Evolutionary conservation across 2,888 invertebrate species (phyloP), one percentile per base, ranked within the genome.

Genomic region (Sceliomorpha sp.): DNA sequence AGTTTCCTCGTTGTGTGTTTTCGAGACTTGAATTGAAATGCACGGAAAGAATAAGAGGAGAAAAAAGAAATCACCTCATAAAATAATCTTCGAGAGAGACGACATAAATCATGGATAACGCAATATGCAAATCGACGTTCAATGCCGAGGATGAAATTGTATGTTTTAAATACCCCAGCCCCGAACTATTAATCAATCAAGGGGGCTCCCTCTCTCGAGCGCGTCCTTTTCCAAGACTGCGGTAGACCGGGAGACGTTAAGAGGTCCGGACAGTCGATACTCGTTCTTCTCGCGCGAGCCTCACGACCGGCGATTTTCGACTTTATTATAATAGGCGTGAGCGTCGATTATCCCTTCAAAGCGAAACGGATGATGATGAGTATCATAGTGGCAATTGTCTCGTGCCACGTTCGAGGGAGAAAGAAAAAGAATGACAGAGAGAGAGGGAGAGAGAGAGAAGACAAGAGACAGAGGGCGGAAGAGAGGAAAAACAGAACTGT

Each of bases 281-380:
- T 27, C 14, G 42, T 42, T 42, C 2, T 27, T 27, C 42, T 42
- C 42, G 40, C 40, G 40, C 20, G 24, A 29, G 42, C 1, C 42
- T 10, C n/a, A n/a, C 7, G 10, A 24, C 24, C 10, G 27, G 27
- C 42, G 13, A 42, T 45, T 45, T 29, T 40, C 27, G 26, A 45
- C 14, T 14, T 29, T 27, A 15, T 31, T 39, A 50, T 42, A 60
- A 60, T 42, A 82, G 82, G 81, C 83, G 84, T 83, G 80, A 81
- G 82, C 78, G 64, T 55, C 78, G 77, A 85, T 84, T 84, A 85
- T 79, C 73, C 72, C 32, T 36, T 45, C 12, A 31, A 32, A 76
- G 58, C 74, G 69, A 77, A 80, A 72, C 73, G 70, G 75, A 72
- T 73, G 84, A 81, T 84, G 85, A 85, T 84, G 80, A 78, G 83